These are phyloP conservation scores for Tachycineta bicolor DNA, from an alignment of 2,113 vertebrate species.

Conservation along the genomic window DNA sequence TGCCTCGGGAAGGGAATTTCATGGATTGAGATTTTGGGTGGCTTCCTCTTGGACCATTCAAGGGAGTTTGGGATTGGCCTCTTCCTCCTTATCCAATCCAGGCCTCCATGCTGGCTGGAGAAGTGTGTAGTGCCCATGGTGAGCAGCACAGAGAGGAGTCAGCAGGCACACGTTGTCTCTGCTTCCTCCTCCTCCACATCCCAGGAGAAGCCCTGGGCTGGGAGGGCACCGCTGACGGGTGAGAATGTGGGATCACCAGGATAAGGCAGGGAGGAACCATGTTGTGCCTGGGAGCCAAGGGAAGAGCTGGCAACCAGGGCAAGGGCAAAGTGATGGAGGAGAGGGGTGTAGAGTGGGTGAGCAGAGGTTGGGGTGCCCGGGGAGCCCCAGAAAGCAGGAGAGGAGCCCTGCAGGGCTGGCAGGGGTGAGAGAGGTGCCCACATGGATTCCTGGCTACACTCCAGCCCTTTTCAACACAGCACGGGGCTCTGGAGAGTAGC, in stretches of 20 bases:
- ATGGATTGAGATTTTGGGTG: not conserved
- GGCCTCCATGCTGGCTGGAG: rapidly evolving
- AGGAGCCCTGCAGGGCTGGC: not conserved
- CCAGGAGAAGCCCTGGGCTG: not conserved
- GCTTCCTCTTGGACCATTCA: not conserved
- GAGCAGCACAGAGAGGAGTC: not conserved
- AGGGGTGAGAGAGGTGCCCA: rapidly evolving
- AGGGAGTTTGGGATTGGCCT: not conserved
- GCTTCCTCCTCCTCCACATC: not conserved
- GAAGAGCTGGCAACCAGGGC: not conserved
- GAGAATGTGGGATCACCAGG: not conserved
- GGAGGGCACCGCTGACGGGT: rapidly evolving
- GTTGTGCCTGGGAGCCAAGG: not conserved
- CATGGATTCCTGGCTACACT: not conserved
- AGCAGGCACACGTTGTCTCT: not conserved
- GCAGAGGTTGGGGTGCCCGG: not conserved
- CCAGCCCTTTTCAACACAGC: not conserved
- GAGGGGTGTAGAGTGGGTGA: not conserved
- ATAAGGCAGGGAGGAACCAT: not conserved
- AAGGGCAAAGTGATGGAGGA: not conserved
- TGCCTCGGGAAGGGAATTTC: not conserved
- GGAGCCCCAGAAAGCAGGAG: not conserved
- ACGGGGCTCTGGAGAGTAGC: not conserved
- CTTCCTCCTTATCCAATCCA: rapidly evolving
- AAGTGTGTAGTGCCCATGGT: rapidly evolving